A percentile compares a stretch with the other conserved stretches of the same genome.
phyloP scores from a whole-genome alignment of 2,797 vertebrate genomes.

The Sparidentex hasta region DNA sequence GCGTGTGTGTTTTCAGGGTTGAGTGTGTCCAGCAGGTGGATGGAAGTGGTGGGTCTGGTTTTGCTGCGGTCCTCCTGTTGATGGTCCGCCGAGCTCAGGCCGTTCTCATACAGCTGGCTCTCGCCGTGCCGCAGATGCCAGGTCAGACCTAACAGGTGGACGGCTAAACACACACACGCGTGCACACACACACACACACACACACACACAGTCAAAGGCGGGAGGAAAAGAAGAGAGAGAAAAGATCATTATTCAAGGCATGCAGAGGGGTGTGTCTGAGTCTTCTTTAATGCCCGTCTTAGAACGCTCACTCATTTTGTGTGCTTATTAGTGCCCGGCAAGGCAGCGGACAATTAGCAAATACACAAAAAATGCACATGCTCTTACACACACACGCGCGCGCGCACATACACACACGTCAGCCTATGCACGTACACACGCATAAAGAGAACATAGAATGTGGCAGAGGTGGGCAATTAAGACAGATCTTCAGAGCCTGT shows the following conservation, averaged over 20 bases:
- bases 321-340: slow-evolving; percentile 74
- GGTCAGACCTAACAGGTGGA: slow-evolving; percentile 97
- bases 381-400: background rate
- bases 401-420: slow-evolving; percentile 20
- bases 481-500: slow-evolving; percentile 78
- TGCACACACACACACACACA: slow-evolving; percentile 33
- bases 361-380: slow-evolving; percentile 29
- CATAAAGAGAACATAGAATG: slow-evolving; percentile 38
- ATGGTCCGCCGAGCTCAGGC: slow-evolving; percentile 91
- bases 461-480: slow-evolving; percentile 84
- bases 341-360: slow-evolving; percentile 70
- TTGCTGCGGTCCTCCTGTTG: slow-evolving; percentile 88
- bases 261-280: slow-evolving; percentile 63
- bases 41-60: slow-evolving; percentile 84
- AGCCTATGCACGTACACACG: slow-evolving; percentile 3
- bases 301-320: slow-evolving; percentile 65
- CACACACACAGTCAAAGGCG: slow-evolving; percentile 17
- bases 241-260: slow-evolving; percentile 73
- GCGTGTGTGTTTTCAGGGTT: slow-evolving; percentile 86
- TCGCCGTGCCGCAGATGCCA: slow-evolving; percentile 96
- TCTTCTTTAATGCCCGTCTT: slow-evolving; percentile 72
- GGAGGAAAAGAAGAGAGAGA: slow-evolving; percentile 31
- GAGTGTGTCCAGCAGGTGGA: slow-evolving; percentile 92
- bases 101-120: slow-evolving; percentile 95
- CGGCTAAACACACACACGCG: slow-evolving; percentile 83